Evolutionary conservation across 53 echinoderm and acorn worm genomes (phyloP).

Genomic region (Crossaster papposus): DNA sequence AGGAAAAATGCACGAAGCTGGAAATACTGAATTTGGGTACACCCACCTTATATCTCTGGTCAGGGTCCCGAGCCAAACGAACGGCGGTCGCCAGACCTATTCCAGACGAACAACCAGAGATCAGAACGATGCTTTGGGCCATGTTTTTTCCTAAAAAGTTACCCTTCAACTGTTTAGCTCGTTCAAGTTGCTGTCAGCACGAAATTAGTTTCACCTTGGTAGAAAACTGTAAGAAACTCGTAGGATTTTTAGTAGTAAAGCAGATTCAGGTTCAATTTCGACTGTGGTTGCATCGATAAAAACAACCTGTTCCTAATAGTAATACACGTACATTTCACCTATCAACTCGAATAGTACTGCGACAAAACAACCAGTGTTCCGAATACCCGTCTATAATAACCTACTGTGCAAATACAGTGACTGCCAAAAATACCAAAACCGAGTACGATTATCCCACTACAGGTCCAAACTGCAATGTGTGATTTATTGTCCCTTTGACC

Average conservation of each 20-base stretch:
- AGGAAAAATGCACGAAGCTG: not conserved
- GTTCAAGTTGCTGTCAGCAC: too few species aligned
- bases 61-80: slow-evolving; percentile 66
- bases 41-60: slow-evolving; percentile 50
- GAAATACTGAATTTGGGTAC: not conserved
- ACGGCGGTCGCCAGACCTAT: slow-evolving; percentile 71
- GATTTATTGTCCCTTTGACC: too few species aligned
- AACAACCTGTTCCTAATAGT: too few species aligned
- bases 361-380: too few species aligned
- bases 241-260: too few species aligned
- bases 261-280: too few species aligned
- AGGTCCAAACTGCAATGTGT: not conserved
- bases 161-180: too few species aligned
- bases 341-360: not conserved
- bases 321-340: too few species aligned
- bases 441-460: not conserved
- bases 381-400: too few species aligned
- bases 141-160: too few species aligned
- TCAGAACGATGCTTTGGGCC: slow-evolving; percentile 44
- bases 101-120: slow-evolving; percentile 77
- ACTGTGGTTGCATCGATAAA: too few species aligned
- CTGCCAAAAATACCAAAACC: not conserved
- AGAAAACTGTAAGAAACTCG: not conserved
- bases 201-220: not conserved
- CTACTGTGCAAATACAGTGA: not conserved